phyloP scores from a whole-genome alignment of 2,113 vertebrate genomes.

The Grammomys dolichurus region DNA sequence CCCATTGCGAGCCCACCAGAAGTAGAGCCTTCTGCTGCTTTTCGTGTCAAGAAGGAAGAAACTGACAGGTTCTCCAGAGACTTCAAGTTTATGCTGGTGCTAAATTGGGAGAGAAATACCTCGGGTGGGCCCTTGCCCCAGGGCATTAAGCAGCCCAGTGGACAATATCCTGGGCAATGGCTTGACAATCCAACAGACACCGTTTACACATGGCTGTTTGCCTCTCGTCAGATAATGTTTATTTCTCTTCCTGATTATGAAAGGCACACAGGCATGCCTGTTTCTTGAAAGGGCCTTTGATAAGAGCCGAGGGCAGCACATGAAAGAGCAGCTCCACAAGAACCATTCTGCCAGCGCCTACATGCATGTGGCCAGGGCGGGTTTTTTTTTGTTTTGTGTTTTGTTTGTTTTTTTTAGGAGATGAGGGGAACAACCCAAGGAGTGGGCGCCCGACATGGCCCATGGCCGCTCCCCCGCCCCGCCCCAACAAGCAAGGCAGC shows the following conservation, averaged over 20 bases:
- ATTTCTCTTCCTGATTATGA: constrained; percentile 82
- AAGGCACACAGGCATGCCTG: constrained; percentile 78
- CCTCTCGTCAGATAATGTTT: constrained; percentile 80
- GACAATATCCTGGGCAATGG: constrained; percentile 71
- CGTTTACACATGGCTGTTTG: constrained; percentile 77
- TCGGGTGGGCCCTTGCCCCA: constrained; percentile 24
- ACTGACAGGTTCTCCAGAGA: constrained; percentile 60
- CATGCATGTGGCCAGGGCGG: constrained; percentile 48
- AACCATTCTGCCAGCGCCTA: constrained; percentile 72
- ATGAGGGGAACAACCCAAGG: constrained; percentile 65
- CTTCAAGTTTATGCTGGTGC: constrained; percentile 54
- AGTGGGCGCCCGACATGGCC: neutral
- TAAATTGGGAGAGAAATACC: constrained; percentile 72
- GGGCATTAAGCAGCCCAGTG: constrained; percentile 64
- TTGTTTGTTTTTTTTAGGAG: constrained; percentile 56
- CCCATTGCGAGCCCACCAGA: neutral
- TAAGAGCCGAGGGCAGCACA: constrained; percentile 78
- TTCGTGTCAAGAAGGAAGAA: constrained; percentile 67
- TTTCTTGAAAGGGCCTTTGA: constrained; percentile 81
- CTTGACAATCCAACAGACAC: constrained; percentile 79
- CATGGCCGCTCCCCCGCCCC: neutral
- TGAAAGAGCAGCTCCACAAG: constrained; percentile 62
- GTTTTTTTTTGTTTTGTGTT: constrained; percentile 48
- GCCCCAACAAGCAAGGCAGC: neutral
- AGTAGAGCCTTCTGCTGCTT: constrained; percentile 43